Evolutionary conservation across 2,888 invertebrate genomes (phyloP).

Genomic region (Sarcophaga carnaria): DNA sequence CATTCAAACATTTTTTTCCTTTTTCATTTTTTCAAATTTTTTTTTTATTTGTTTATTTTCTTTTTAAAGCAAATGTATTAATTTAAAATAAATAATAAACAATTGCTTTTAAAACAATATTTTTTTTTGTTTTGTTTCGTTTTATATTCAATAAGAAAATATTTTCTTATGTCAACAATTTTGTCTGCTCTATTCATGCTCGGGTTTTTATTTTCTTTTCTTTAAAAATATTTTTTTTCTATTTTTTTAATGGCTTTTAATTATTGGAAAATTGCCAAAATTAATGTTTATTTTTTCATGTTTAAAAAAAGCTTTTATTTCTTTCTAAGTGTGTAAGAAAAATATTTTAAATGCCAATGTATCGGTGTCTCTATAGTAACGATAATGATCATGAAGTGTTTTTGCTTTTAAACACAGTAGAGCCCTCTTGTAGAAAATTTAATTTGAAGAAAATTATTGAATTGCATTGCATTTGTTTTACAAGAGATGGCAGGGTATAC

Average conservation of each 20-base stretch:
- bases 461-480: neutral
- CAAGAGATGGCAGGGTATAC: conserved; percentile 33
- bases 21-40: neutral
- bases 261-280: conserved; percentile 62
- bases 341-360: neutral
- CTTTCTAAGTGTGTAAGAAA: neutral
- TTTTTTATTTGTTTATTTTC: neutral
- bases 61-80: neutral
- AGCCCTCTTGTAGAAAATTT: conserved; percentile 71
- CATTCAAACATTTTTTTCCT: neutral
- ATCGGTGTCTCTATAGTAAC: neutral
- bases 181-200: conserved; percentile 11
- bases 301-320: conserved; percentile 43
- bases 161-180: conserved; percentile 58
- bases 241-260: conserved; percentile 41
- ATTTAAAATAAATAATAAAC: neutral
- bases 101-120: conserved; percentile 25
- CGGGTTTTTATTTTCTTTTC: neutral
- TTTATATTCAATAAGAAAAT: conserved; percentile 24
- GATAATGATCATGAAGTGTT: neutral
- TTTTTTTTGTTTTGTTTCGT: neutral
- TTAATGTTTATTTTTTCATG: conserved; percentile 18
- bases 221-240: conserved; percentile 25
- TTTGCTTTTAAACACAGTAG: conserved; percentile 57
- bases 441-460: too few species aligned